phyloP scores from a whole-genome alignment of 2,888 invertebrate species.

The Limnephilus marmoratus region DNA sequence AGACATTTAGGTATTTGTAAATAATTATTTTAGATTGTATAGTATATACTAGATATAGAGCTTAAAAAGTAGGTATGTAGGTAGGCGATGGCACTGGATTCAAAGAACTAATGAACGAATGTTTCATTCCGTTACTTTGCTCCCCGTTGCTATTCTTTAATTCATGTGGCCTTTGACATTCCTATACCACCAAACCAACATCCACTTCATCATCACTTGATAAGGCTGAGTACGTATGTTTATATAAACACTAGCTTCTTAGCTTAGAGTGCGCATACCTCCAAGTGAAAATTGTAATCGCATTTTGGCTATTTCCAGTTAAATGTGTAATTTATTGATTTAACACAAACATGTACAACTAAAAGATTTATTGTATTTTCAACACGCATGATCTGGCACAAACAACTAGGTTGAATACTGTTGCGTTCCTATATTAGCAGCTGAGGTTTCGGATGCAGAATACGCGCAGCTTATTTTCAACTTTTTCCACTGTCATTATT shows the following conservation, averaged over 20 bases:
- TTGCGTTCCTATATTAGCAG: background rate
- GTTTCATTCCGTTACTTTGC: slow-evolving; percentile 2
- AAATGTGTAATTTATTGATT: too few species aligned
- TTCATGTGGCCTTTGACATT: slow-evolving; percentile 65
- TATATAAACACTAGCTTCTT: slow-evolving; percentile 53
- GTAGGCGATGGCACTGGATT: slow-evolving; percentile 33
- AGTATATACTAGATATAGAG: slow-evolving; percentile 25
- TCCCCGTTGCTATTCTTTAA: slow-evolving; percentile 59
- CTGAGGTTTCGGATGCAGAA: background rate
- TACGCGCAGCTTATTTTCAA: background rate
- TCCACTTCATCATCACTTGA: slow-evolving; percentile 57
- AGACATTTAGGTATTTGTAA: slow-evolving; percentile 29
- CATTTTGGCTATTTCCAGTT: too few species aligned
- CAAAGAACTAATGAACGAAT: slow-evolving; percentile 21
- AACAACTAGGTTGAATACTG: background rate
- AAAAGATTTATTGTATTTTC: too few species aligned
- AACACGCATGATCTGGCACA: background rate
- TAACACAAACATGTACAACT: too few species aligned
- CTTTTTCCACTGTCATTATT: background rate
- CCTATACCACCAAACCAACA: slow-evolving; percentile 63
- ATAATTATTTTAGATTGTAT: slow-evolving; percentile 34
- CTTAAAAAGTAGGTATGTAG: slow-evolving; percentile 23
- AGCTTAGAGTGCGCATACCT: slow-evolving; percentile 44
- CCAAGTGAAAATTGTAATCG: background rate
- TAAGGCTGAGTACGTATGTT: slow-evolving; percentile 64